Base-by-base conservation (phyloP, 2,888 invertebrate genomes). In the Phyllotreta cruciferae region DNA sequence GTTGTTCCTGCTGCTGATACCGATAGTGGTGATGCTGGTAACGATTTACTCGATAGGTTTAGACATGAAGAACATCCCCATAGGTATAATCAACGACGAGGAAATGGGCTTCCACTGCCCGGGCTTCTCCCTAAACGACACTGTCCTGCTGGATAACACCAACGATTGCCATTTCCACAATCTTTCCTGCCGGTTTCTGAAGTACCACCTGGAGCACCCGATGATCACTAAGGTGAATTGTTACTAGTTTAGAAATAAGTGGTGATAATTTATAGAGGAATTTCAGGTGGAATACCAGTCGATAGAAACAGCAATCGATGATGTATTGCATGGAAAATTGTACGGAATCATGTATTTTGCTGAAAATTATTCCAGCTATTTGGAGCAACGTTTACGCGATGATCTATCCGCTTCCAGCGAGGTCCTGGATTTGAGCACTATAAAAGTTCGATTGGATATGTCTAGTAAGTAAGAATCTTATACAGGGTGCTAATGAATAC, bases 11-110 rank as follows among this genome's bases (percentile, higher is more conserved):
- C 82, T 93, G 62, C 70, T 92, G 62, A 89, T 95, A 75, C 95
- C 95, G 8, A 82, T 94, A 13, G 82, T 94, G 36, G 90, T 94
- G 85, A 85, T 91, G 65, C 83, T 88, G 41, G 84, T 91, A 34
- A 94, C 95, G 80, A 91, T 93, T 80, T 79, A 89, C 60, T 90
- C 93, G 34, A 86, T 93, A 60, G 93, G 93, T 0, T 86, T 87
- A 56, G 90, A 93, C 72, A 92, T 92, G 0, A 83, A 84, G 50
- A 86, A 87, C 62, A 82, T 95, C 0, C 84, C 85, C 54, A 71
- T 96, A 37, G 94, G 89, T 0, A 84, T 95, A 0, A 88, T 93
- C 14, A 94, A 94, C 74, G 84, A 90, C 0, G 95, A 96, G 79
- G 85, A 70, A 44, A 70, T 71, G 60, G 54, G 63, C 8, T 62